A percentile compares a stretch with the other conserved stretches of the same genome.
phyloP scores from a whole-genome alignment of 2,113 vertebrate genomes.

The Melospiza georgiana region DNA sequence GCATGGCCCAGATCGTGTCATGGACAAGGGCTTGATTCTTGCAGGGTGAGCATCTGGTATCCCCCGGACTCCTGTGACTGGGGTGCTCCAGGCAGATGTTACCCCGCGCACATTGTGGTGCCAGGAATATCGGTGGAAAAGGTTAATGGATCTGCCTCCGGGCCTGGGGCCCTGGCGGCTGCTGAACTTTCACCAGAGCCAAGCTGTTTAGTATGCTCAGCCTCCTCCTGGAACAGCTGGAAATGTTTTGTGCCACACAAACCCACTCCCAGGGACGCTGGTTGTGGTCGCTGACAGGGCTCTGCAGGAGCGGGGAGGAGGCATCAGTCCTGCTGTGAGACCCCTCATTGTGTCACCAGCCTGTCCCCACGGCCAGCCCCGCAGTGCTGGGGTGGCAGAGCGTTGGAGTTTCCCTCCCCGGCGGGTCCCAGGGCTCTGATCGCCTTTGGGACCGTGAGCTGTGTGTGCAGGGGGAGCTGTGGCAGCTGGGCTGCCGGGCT shows the following conservation, averaged over 20 bases:
- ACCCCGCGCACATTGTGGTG: fast-evolving
- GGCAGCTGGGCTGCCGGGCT: neutral
- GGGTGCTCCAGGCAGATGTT: neutral
- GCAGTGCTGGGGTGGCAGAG: neutral
- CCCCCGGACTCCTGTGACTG: neutral
- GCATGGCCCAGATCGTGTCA: neutral
- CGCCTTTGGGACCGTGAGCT: fast-evolving
- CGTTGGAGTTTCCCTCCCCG: neutral
- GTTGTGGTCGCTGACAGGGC: neutral
- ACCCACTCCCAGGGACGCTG: neutral
- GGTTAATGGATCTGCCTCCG: neutral
- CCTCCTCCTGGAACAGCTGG: neutral
- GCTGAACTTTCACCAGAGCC: neutral
- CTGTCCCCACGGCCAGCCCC: neutral
- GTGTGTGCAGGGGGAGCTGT: neutral
- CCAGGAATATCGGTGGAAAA: neutral
- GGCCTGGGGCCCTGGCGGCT: neutral
- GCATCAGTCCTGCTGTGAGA: neutral
- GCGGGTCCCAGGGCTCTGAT: fast-evolving
- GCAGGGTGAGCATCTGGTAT: neutral
- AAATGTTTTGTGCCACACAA: neutral
- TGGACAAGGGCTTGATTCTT: neutral
- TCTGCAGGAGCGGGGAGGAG: neutral
- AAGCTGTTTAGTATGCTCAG: neutral
- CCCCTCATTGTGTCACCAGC: fast-evolving